Conservation (phyloP, 2,888 invertebrate species). For the Lasiommata megera region DNA sequence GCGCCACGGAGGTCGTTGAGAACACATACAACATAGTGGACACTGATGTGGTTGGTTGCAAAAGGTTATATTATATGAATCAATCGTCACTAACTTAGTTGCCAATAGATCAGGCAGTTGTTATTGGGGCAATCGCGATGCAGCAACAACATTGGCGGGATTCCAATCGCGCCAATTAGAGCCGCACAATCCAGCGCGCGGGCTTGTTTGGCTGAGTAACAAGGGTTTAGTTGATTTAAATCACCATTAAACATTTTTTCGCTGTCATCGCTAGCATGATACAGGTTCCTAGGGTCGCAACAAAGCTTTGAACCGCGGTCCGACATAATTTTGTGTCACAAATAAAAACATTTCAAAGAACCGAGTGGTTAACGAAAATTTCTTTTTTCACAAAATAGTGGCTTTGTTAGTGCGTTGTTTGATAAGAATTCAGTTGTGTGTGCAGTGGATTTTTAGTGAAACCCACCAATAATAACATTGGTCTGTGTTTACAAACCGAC, state of each 20-base stretch:
- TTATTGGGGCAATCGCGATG: background rate
- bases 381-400: background rate
- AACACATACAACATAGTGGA: background rate
- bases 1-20: no score
- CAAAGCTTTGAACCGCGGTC: background rate
- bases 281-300: background rate
- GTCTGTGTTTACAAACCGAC: no score
- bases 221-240: conserved; percentile 9
- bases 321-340: background rate
- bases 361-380: no score
- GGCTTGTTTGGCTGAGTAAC: conserved; percentile 6
- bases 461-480: no score
- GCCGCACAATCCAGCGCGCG: background rate
- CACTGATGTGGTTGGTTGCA: background rate
- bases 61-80: background rate
- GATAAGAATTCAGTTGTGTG: no score
- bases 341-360: background rate
- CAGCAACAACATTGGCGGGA: conserved; percentile 1
- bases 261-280: background rate
- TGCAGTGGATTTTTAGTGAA: no score
- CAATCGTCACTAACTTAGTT: background rate
- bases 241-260: conserved; percentile 8
- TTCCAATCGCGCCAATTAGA: conserved; percentile 14
- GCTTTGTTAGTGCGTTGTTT: background rate
- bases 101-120: conserved; percentile 9